Percentiles rank a stretch among this genome's conserved stretches.
These are phyloP conservation scores for Apolygus lucorum DNA, from an alignment of 1,140 invertebrate species.

Conservation along the genomic window DNA sequence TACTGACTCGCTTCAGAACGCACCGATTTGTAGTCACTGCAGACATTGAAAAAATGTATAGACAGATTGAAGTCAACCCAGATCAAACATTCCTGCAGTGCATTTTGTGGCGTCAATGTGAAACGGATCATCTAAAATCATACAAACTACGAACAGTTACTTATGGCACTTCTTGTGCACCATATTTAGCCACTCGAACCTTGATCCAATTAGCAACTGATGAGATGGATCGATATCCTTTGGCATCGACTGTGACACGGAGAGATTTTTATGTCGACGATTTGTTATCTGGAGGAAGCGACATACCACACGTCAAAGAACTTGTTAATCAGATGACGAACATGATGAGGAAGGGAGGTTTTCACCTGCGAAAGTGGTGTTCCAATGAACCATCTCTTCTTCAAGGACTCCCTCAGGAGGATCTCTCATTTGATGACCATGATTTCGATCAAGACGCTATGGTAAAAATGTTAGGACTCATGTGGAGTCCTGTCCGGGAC, in stretches of 20 bases:
- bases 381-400: background rate
- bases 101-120: constrained; percentile 30
- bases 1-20: constrained; percentile 40
- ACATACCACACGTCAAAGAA: constrained; percentile 26
- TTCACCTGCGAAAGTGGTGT: constrained; percentile 30
- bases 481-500: constrained; percentile 2
- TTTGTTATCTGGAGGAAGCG: constrained; percentile 36
- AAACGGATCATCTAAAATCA: constrained; percentile 25
- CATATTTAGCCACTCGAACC: constrained; percentile 37
- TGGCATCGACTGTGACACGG: constrained; percentile 32
- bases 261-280: constrained; percentile 44
- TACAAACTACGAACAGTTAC: constrained; percentile 37
- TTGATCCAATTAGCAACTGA: constrained; percentile 36
- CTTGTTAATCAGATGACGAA: constrained; percentile 24
- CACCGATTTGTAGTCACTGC: constrained; percentile 38
- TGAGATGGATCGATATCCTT: constrained; percentile 30
- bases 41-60: constrained; percentile 42
- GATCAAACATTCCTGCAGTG: constrained; percentile 23
- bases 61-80: constrained; percentile 34
- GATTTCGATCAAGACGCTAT: background rate
- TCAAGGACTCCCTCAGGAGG: background rate
- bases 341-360: constrained; percentile 27
- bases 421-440: too few relatives aligned
- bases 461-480: background rate
- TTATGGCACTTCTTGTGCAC: constrained; percentile 37